Percentiles rank a stretch among this genome's conserved stretches.
Evolutionary conservation across 2,888 invertebrate species (phyloP).

Genomic region (Torymus aiolomorphi): DNA sequence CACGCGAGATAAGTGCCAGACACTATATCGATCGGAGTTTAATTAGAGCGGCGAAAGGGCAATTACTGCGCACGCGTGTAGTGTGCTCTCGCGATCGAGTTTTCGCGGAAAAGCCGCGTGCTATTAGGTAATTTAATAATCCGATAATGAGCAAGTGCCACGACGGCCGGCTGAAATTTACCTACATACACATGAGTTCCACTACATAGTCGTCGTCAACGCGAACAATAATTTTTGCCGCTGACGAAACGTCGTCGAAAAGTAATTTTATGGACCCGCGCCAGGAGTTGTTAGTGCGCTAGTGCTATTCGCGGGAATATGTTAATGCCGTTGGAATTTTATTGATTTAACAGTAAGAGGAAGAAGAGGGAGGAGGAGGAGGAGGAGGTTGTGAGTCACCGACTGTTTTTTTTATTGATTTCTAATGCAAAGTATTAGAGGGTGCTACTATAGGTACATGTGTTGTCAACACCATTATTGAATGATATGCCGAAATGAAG

Average conservation of each 20-base stretch:
- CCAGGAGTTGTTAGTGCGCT: background rate
- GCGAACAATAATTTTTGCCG: slow-evolving; percentile 11
- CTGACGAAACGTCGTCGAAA: background rate
- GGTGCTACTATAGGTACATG: background rate
- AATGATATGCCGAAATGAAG: no score
- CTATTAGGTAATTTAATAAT: slow-evolving; percentile 40
- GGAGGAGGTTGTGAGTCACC: slow-evolving; percentile 32
- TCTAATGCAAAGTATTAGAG: slow-evolving; percentile 2
- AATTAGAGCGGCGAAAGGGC: slow-evolving; percentile 21
- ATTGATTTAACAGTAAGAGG: slow-evolving; percentile 30
- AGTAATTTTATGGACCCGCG: slow-evolving; percentile 6
- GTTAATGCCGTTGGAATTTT: slow-evolving; percentile 28
- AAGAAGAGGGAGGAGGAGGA: background rate
- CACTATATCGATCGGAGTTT: slow-evolving; percentile 11
- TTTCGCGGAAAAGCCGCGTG: slow-evolving; percentile 22
- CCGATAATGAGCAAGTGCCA: slow-evolving; percentile 38
- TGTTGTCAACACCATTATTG: no score
- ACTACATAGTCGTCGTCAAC: no score
- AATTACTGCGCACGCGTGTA: slow-evolving; percentile 2
- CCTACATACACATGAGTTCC: background rate
- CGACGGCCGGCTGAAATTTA: background rate
- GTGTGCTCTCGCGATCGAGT: background rate
- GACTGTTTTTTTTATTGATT: slow-evolving; percentile 38
- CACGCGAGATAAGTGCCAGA: background rate
- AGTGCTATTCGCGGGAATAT: background rate